These are phyloP conservation scores for Odontocolon sp. DNA, from an alignment of 2,888 invertebrate genomes.

Conservation along the genomic window DNA sequence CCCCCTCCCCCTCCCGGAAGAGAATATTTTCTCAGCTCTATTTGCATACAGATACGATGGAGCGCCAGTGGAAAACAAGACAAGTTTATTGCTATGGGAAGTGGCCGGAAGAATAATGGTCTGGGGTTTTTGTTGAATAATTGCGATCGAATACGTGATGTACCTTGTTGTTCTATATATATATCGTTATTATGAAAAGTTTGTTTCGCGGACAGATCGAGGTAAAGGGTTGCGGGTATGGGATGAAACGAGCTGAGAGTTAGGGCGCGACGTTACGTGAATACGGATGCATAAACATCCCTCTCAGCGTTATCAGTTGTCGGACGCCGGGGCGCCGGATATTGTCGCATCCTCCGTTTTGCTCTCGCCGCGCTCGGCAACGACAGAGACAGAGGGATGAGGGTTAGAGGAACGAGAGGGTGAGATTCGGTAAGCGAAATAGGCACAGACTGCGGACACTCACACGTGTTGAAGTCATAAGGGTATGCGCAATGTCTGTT, in stretches of 20 bases:
- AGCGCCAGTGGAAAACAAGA: constrained; percentile 57
- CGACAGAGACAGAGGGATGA: constrained; percentile 28
- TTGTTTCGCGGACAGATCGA: constrained; percentile 25
- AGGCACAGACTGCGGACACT: constrained; percentile 10
- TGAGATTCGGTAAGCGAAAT: not conserved
- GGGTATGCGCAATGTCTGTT: not conserved
- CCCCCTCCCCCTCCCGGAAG: constrained; percentile 62
- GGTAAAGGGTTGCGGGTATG: constrained; percentile 36
- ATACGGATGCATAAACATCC: constrained; percentile 79
- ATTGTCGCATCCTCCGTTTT: constrained; percentile 81
- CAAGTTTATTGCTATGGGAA: constrained; percentile 58
- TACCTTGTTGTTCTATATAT: not conserved
- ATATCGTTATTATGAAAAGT: constrained; percentile 12
- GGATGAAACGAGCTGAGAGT: constrained; percentile 24
- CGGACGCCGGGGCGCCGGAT: constrained; percentile 81
- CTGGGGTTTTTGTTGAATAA: constrained; percentile 42
- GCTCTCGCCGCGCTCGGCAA: constrained; percentile 66
- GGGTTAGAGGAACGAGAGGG: constrained; percentile 21
- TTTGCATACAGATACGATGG: constrained; percentile 78
- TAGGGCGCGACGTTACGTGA: constrained; percentile 53
- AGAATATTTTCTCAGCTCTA: constrained; percentile 71
- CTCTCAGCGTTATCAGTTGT: constrained; percentile 80
- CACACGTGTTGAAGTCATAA: constrained; percentile 2
- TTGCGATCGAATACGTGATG: constrained; percentile 20
- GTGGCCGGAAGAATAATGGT: constrained; percentile 41